These are phyloP conservation scores for Chalcis sispes DNA, from an alignment of 2,888 invertebrate genomes.

Conservation along the genomic window DNA sequence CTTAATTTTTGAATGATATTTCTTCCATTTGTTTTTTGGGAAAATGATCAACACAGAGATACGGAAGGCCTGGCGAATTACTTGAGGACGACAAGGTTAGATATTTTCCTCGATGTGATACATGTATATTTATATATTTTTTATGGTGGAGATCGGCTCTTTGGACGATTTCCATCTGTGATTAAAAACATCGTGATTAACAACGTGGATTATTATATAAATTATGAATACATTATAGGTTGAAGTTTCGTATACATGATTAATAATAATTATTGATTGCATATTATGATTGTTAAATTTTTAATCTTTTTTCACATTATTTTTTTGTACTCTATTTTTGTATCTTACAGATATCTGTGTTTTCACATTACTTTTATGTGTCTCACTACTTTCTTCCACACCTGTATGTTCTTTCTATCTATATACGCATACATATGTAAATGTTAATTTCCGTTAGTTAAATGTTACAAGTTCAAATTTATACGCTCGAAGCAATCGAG, in stretches of 20 bases:
- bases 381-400: conserved; percentile 29
- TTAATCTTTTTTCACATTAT: conserved; percentile 9
- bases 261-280: conserved; percentile 36
- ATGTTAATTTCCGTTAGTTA: conserved; percentile 37
- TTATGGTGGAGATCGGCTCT: background rate
- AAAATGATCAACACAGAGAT: conserved; percentile 79
- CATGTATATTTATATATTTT: conserved; percentile 4
- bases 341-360: conserved; percentile 43
- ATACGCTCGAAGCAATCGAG: conserved; percentile 54
- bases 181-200: conserved; percentile 59
- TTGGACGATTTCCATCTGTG: conserved; percentile 45
- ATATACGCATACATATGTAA: conserved; percentile 42
- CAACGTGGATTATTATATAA: conserved; percentile 41
- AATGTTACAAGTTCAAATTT: conserved; percentile 16
- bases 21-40: conserved; percentile 72
- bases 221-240: conserved; percentile 27
- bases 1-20: conserved; percentile 16
- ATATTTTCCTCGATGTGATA: conserved; percentile 48
- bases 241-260: conserved; percentile 41
- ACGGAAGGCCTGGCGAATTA: conserved; percentile 89
- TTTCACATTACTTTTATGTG: conserved; percentile 38
- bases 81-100: conserved; percentile 85
- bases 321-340: conserved; percentile 25
- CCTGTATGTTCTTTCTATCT: conserved; percentile 47
- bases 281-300: conserved; percentile 24